Evolutionary conservation across 2,113 vertebrate species (phyloP).

Genomic region (Albula goreensis): DNA sequence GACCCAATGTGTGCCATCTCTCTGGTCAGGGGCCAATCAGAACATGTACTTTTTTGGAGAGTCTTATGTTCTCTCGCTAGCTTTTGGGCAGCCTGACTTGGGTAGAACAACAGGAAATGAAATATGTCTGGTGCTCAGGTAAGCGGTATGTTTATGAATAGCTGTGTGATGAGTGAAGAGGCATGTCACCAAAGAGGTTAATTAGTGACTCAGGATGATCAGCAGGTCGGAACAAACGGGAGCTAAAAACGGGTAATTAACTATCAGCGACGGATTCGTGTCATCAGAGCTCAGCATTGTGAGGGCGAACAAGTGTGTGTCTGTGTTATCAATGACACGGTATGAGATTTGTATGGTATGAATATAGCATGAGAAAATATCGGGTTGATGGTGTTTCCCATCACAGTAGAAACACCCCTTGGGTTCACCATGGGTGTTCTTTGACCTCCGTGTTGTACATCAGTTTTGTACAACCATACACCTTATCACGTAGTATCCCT

Average conservation of each 20-base stretch:
- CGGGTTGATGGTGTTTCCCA: too few relatives aligned
- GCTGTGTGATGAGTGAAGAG: slow-evolving; percentile 47
- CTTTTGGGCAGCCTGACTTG: background rate
- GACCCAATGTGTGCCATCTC: background rate
- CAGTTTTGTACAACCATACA: too few relatives aligned
- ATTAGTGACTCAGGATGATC: slow-evolving; percentile 60
- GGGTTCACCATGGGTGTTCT: too few relatives aligned
- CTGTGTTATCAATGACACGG: background rate
- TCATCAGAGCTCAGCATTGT: slow-evolving; percentile 40
- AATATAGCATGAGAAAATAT: too few relatives aligned
- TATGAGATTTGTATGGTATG: too few relatives aligned
- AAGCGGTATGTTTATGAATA: slow-evolving; percentile 35
- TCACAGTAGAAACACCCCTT: too few relatives aligned
- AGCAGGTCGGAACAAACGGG: slow-evolving; percentile 58
- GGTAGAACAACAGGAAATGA: too few relatives aligned
- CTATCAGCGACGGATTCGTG: slow-evolving; percentile 51
- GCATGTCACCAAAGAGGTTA: slow-evolving; percentile 52
- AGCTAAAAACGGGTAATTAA: slow-evolving; percentile 59
- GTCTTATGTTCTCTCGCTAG: background rate
- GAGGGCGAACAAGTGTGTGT: background rate
- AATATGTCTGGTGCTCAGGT: slow-evolving; percentile 24
- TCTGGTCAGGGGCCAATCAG: background rate
- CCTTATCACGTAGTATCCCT: too few relatives aligned
- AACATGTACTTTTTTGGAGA: background rate
- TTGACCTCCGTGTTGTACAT: too few relatives aligned